Conservation (phyloP, 2,797 vertebrate species). For the Myotis pilosus region DNA sequence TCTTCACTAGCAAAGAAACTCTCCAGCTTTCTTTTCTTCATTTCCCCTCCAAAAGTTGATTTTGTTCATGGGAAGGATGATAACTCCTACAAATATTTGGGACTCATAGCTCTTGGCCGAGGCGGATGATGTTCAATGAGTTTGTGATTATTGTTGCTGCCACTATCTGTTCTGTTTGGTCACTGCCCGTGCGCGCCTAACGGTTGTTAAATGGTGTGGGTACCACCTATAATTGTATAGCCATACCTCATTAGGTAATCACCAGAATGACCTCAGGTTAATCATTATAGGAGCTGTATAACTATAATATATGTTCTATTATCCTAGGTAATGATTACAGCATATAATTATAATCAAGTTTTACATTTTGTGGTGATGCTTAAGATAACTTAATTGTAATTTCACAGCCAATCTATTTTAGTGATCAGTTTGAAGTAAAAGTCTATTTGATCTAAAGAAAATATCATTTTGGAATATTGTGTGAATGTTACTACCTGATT, state of each 20-base stretch:
- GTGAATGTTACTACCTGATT: background rate
- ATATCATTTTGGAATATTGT: background rate
- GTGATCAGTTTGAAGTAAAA: background rate
- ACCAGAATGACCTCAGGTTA: background rate
- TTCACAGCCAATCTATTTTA: background rate
- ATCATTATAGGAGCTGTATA: background rate
- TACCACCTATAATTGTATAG: background rate
- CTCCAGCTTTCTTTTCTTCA: background rate
- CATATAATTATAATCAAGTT: slow-evolving; percentile 1
- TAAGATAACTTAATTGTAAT: slow-evolving; percentile 27
- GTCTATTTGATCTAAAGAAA: background rate
- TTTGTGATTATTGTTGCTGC: too few relatives aligned
- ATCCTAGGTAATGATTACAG: background rate
- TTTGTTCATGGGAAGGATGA: background rate
- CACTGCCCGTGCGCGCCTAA: background rate
- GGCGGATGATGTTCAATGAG: background rate
- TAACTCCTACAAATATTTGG: background rate
- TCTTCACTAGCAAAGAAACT: background rate
- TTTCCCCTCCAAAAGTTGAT: background rate
- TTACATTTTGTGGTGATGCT: background rate
- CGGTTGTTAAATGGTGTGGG: background rate
- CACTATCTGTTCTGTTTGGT: background rate
- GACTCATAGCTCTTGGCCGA: background rate
- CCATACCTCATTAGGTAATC: background rate
- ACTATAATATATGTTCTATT: background rate